Evolutionary conservation across 2,113 vertebrate genomes (phyloP).

Genomic region (Brachyistius frenatus): DNA sequence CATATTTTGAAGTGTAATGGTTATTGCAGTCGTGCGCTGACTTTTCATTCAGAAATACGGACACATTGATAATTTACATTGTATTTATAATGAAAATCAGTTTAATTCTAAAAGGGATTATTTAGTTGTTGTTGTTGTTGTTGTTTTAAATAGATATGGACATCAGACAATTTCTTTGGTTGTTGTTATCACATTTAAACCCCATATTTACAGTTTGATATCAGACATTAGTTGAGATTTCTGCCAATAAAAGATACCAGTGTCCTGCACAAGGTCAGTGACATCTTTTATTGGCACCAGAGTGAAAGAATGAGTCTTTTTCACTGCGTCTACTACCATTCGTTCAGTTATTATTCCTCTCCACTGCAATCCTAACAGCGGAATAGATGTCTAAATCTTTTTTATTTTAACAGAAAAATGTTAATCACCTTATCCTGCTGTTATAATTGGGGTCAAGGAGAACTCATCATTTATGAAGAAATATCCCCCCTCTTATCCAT

Average conservation of each 20-base stretch:
- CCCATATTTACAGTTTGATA: not conserved
- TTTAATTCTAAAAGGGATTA: not conserved
- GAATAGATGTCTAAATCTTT: slow-evolving; percentile 17
- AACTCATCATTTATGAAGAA: slow-evolving; percentile 70
- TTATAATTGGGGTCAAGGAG: slow-evolving; percentile 79
- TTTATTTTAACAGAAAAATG: slow-evolving; percentile 43
- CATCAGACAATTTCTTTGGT: not conserved
- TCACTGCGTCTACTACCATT: slow-evolving; percentile 20
- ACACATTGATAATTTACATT: no score
- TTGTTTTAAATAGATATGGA: not conserved
- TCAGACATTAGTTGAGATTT: slow-evolving; percentile 18
- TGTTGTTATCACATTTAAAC: not conserved
- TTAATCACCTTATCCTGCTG: slow-evolving; percentile 54
- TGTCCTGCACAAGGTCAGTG: slow-evolving; percentile 32
- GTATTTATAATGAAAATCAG: no score
- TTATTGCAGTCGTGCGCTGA: no score
- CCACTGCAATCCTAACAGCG: slow-evolving; percentile 16
- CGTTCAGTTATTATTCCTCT: slow-evolving; percentile 25
- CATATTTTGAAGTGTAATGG: no score
- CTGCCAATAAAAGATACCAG: not conserved
- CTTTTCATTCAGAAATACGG: no score
- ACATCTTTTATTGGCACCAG: not conserved
- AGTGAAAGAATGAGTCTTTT: slow-evolving; percentile 12
- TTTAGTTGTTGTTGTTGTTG: not conserved
- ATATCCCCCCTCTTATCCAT: slow-evolving; percentile 40